phyloP scores from a whole-genome alignment of 2,797 vertebrate genomes.

The Arremon aurantiirostris region DNA sequence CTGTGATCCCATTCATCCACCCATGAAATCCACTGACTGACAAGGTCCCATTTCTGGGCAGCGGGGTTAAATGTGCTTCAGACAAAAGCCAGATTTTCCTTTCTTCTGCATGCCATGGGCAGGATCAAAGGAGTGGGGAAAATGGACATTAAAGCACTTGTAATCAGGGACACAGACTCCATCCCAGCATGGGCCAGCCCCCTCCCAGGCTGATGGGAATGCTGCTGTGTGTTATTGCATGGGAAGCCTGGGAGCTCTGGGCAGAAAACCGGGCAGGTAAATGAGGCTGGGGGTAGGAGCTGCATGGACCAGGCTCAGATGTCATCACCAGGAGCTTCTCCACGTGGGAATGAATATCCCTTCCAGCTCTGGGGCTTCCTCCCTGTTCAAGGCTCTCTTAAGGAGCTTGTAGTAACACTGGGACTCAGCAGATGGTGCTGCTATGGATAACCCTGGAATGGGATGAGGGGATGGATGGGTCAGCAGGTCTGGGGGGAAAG shows the following conservation, averaged over 20 bases:
- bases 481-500: background rate
- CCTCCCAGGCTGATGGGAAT: conserved; percentile 24
- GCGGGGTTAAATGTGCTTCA: conserved; percentile 35
- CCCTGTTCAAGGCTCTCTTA: background rate
- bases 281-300: background rate
- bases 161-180: conserved; percentile 54
- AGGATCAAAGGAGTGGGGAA: conserved; percentile 59
- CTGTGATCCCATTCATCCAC: conserved; percentile 63
- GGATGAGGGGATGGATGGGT: background rate
- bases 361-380: background rate
- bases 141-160: conserved; percentile 60
- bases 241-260: background rate
- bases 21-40: conserved; percentile 66
- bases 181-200: conserved; percentile 53
- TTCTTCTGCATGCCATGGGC: conserved; percentile 54
- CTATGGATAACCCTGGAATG: background rate
- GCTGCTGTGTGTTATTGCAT: background rate
- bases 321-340: background rate
- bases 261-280: background rate
- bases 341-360: background rate
- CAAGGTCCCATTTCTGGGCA: conserved; percentile 65
- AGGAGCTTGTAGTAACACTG: background rate
- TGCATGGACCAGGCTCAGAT: background rate
- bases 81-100: conserved; percentile 65
- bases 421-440: conserved; percentile 50